These are phyloP conservation scores for Drosophila nebulosa DNA, from an alignment of 1,140 invertebrate genomes.

Conservation along the genomic window DNA sequence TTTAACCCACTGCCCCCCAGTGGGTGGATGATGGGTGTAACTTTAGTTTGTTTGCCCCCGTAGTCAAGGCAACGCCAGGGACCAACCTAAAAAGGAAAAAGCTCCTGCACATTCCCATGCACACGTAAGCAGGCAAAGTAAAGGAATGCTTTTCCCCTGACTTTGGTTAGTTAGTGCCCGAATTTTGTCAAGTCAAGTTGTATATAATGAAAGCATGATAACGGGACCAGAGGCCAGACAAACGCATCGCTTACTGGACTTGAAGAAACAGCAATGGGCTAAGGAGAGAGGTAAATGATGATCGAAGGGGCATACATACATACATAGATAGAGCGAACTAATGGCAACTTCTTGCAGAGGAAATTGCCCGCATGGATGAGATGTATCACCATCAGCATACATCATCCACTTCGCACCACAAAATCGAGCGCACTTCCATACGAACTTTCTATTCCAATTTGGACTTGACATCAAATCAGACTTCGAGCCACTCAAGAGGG, in stretches of 20 bases:
- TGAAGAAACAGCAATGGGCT: conserved; percentile 87
- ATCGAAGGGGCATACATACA: neutral
- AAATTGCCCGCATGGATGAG: conserved; percentile 84
- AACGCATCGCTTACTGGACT: conserved; percentile 83
- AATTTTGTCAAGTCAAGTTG: conserved; percentile 27
- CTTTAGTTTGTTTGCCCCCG: conserved; percentile 42
- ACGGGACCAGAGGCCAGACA: conserved; percentile 74
- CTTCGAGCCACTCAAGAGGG: conserved; percentile 45
- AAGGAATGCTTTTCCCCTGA: conserved; percentile 35
- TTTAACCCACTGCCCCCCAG: conserved; percentile 63
- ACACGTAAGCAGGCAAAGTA: conserved; percentile 36
- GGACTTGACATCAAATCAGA: conserved; percentile 62
- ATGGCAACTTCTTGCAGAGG: conserved; percentile 82
- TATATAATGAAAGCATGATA: conserved; percentile 71
- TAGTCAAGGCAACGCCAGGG: conserved; percentile 44
- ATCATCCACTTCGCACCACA: conserved; percentile 67
- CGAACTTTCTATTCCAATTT: conserved; percentile 79
- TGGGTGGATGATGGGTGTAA: conserved; percentile 61
- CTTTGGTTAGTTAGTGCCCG: conserved; percentile 23
- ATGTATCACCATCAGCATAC: conserved; percentile 70
- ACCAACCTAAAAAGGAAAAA: neutral
- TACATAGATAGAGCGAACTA: neutral
- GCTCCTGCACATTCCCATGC: conserved; percentile 53
- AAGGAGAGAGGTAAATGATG: conserved; percentile 84
- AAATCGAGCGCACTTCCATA: conserved; percentile 80